Evolutionary conservation across 2,888 invertebrate genomes (phyloP), one percentile per base, ranked within the genome.

Genomic region (Pimpla rufipes): DNA sequence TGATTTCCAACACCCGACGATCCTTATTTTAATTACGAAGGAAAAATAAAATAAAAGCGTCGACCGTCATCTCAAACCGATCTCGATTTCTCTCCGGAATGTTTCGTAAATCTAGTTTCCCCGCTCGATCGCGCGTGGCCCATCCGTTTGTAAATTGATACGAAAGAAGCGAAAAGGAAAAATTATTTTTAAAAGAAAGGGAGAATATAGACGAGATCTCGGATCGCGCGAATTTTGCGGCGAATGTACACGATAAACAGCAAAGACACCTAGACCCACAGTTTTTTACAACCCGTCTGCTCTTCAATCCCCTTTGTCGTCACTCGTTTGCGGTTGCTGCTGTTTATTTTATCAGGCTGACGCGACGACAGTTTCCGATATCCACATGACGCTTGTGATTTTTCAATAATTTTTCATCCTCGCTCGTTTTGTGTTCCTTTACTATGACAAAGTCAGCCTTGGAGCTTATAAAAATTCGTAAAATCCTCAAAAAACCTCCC

Each of bases 171-270:
- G 45, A 59, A 67, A 68, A 50, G 23, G 6, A 52, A 64, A 40
- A 52, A 62, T 35, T 11, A 29, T 16, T n/a, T n/a, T n/a, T 11
- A 23, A 45, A 29, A 29, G 29, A 67, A 68, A 59, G 23, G 4
- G 50, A 64, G 23, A 52, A 52, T 18, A 52, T 52, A 23, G 21
- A 23, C 13, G 11, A 23, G 52, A 55, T 11, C 7, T 35, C 21
- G 23, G 35, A 40, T 86, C 86, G 85, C 88, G 84, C 85, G 85
- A 90, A 89, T 90, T 86, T 85, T 90, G 85, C 86, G 83, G 80
- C 89, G 87, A 89, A 90, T 89, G 86, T 89, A 89, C 88, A 90
- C 87, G 68, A 85, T 88, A 88, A 89, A 89, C 89, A 90, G 88
- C 83, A 89, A 89, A 89, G 88, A 90, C 88, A 88, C 90, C 89